phyloP scores from a whole-genome alignment of 2,888 invertebrate species.

The Callimorpha dominula region DNA sequence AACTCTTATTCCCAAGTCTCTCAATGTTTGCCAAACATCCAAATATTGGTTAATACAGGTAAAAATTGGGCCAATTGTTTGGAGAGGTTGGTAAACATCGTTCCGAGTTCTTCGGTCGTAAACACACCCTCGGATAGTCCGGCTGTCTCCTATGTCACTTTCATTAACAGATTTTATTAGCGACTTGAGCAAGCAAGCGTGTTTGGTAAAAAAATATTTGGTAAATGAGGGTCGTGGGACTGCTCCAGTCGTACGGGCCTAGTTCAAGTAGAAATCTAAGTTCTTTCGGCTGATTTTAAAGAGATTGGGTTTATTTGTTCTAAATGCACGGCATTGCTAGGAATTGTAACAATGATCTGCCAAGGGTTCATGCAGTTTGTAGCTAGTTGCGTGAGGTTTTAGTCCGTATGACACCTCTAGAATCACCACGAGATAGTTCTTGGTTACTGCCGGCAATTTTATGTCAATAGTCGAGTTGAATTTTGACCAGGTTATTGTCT shows the following conservation, averaged over 20 bases:
- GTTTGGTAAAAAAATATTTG: conserved; percentile 23
- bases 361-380: no score
- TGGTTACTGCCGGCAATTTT: no score
- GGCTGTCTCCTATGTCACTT: conserved; percentile 45
- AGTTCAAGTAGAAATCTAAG: background rate
- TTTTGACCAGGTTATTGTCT: no score
- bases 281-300: background rate
- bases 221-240: background rate
- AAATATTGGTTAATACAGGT: conserved; percentile 59
- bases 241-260: background rate
- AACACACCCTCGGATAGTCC: conserved; percentile 56
- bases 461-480: no score
- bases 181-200: conserved; percentile 54
- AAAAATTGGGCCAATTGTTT: conserved; percentile 65
- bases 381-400: no score
- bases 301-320: background rate
- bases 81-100: conserved; percentile 72
- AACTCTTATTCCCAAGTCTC: conserved; percentile 25
- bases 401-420: no score
- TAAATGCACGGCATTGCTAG: no score
- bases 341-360: no score
- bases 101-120: conserved; percentile 72
- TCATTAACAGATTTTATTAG: conserved; percentile 69
- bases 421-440: no score
- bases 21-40: conserved; percentile 35